Evolutionary conservation across 2,888 invertebrate genomes (phyloP).

Genomic region (Mechanitis mazaeus): DNA sequence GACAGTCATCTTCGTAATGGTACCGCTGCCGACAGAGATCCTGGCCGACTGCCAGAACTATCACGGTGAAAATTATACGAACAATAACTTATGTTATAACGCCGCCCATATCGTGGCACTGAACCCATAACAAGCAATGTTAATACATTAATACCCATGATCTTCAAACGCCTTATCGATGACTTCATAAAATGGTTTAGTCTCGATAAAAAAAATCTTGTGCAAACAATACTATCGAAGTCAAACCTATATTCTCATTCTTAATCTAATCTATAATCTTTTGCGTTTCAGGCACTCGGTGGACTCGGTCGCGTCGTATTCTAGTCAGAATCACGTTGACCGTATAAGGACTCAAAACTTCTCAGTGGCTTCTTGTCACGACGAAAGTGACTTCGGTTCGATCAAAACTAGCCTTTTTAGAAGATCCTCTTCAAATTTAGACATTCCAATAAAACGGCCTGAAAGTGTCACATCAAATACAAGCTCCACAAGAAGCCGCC

Average conservation of each 20-base stretch:
- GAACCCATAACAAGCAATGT: constrained; percentile 4
- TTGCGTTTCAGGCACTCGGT: constrained; percentile 74
- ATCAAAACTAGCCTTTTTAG: constrained; percentile 72
- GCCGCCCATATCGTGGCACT: constrained; percentile 1
- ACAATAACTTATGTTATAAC: constrained; percentile 6
- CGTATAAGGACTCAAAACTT: constrained; percentile 75
- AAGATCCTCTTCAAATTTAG: constrained; percentile 68
- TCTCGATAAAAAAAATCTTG: constrained; percentile 9
- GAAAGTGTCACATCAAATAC: constrained; percentile 70
- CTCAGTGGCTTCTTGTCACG: constrained; percentile 75
- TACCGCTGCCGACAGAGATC: constrained; percentile 20
- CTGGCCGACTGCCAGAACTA: constrained; percentile 30
- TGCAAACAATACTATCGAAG: constrained; percentile 15
- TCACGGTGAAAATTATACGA: constrained; percentile 9
- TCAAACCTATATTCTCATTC: constrained; percentile 18
- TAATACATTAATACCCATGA: constrained; percentile 9
- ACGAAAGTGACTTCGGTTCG: constrained; percentile 71
- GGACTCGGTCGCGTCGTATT: constrained; percentile 78
- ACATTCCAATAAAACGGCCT: constrained; percentile 62
- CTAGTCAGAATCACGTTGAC: constrained; percentile 78
- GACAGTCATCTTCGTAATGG: constrained; percentile 15
- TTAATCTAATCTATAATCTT: constrained; percentile 62
- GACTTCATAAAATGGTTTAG: neutral
- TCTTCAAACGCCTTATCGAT: constrained; percentile 5
- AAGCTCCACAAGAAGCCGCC: constrained; percentile 74